Evolutionary conservation across 2,888 invertebrate species (phyloP), one percentile per base, ranked within the genome.

Genomic region (Epinotia brunnichana): DNA sequence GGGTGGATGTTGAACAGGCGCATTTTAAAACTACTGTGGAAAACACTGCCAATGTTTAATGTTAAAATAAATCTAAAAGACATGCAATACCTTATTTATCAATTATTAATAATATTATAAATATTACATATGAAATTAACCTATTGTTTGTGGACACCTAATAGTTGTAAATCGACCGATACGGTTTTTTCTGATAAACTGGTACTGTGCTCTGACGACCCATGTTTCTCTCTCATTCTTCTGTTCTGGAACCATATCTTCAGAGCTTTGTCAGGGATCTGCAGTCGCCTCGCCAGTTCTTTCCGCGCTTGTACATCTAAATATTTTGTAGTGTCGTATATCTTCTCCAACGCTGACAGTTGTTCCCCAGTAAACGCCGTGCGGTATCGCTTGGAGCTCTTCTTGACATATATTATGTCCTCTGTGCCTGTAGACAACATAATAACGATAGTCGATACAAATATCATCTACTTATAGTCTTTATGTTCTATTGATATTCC

Each of bases 231-330:
- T 21, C 41, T 66, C 66, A 66, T 66, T 19, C 66, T 66, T 21
- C 54, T 54, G 54, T 66, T 66, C 35, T 66, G 66, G 66, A 66
- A 66, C 41, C 66, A 66, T 41, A 56, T 56, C 54, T 66, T 66
- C 21, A 66, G 11, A 1, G 54, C 60, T 44, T 70, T 70, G 35
- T 56, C 63, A 0, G 66, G 54, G 24, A 66, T 66, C 24, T 41
- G 39, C n/a, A 66, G 15, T 3, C 21, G 54, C 21, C 24, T 41
- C 35, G 66, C 66, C 19, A 66, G 41, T n/a, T 66, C 41, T 29
- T 39, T 54, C 2, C 64, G 64, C 17, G 35, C 11, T 15, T 19
- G 19, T 1, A 3, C 17, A 2, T 66, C 66, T n/a, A 54, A 10
- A 21, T 56, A 56, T 21, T 21, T 66, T n/a, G 10, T 56, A 3